phyloP scores from a whole-genome alignment of 2,113 vertebrate species.

The Pelvicachromis taeniatus region DNA sequence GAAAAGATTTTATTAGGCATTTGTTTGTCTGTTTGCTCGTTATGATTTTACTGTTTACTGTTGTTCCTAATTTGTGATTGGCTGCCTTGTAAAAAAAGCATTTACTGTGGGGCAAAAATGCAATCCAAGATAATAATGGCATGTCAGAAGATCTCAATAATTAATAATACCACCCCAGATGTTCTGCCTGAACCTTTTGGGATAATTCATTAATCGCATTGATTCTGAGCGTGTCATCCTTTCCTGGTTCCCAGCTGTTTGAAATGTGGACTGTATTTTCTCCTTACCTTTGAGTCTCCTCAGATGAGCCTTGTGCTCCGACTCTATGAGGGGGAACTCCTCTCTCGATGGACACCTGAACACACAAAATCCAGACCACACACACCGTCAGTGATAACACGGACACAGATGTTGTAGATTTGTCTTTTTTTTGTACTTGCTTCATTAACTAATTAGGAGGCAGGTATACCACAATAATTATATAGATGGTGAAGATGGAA shows the following conservation, averaged over 20 bases:
- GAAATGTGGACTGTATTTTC: background rate
- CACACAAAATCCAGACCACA: background rate
- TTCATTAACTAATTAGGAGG: background rate
- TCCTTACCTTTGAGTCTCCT: constrained; percentile 83
- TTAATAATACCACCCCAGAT: background rate
- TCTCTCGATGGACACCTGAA: constrained; percentile 83
- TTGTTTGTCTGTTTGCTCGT: background rate
- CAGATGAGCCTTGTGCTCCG: constrained; percentile 82
- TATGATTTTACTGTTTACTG: background rate
- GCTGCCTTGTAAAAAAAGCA: background rate
- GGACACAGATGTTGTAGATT: fast-evolving
- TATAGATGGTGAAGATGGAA: background rate
- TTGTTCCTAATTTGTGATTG: background rate
- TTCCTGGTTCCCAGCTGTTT: background rate
- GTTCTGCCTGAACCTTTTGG: background rate
- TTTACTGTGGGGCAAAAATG: background rate
- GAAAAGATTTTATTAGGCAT: background rate
- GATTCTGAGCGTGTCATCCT: background rate
- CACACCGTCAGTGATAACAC: background rate
- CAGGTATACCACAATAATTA: background rate
- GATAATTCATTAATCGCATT: too few species aligned
- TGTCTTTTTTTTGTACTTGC: fast-evolving
- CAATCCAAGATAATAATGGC: background rate
- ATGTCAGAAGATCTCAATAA: background rate
- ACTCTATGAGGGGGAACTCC: constrained; percentile 89